Conservation (phyloP, 2,888 invertebrate species). For the Pilophorus perplexus region DNA sequence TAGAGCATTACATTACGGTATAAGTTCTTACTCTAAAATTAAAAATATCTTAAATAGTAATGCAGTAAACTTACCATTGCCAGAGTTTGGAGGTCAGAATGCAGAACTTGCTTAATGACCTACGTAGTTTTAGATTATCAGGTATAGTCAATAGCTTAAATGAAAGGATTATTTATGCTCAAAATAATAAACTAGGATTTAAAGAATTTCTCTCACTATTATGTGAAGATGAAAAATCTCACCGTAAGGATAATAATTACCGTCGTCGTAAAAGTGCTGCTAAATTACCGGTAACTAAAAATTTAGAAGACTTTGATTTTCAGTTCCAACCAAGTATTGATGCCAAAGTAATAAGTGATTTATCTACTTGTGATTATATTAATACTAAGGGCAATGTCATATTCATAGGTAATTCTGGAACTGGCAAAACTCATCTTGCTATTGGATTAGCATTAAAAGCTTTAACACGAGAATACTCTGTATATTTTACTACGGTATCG, state of each 20-base stretch:
- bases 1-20: too few relatives aligned
- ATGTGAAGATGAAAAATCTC: not conserved
- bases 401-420: too few relatives aligned
- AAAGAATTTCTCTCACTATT: not conserved
- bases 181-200: not conserved
- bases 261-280: not conserved
- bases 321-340: too few relatives aligned
- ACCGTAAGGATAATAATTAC: not conserved
- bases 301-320: not conserved
- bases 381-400: too few relatives aligned
- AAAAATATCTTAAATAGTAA: not conserved
- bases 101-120: not conserved
- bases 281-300: not conserved
- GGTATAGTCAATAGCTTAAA: conserved; percentile 14
- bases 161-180: conserved; percentile 7
- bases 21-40: not conserved
- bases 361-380: too few relatives aligned
- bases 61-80: conserved; percentile 4
- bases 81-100: not conserved
- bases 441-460: too few relatives aligned
- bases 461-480: too few relatives aligned
- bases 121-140: conserved; percentile 6
- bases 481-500: too few relatives aligned
- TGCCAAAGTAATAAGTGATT: too few relatives aligned
- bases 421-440: too few relatives aligned